Evolutionary conservation across 2,113 vertebrate genomes (phyloP).

Genomic region (Thomomys bottae): DNA sequence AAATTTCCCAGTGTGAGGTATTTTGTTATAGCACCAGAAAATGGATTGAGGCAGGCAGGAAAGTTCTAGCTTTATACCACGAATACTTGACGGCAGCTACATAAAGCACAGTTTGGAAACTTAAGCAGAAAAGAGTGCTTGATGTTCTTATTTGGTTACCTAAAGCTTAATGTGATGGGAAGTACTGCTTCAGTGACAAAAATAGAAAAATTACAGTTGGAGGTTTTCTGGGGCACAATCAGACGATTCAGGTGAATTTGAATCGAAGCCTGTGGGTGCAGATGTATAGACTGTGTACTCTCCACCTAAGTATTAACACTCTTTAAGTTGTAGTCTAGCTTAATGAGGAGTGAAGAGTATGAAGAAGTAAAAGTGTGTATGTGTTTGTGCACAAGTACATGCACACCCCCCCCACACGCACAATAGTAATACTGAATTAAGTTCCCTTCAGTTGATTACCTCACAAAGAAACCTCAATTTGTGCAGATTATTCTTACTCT

Average conservation of each 20-base stretch:
- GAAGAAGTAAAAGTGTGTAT: neutral
- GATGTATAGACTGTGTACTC: neutral
- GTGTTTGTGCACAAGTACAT: neutral
- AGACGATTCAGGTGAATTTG: neutral
- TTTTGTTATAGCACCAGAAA: constrained; percentile 14
- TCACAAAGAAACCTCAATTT: neutral
- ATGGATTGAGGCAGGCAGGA: neutral
- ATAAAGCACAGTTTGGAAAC: neutral
- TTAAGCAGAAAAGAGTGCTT: constrained; percentile 24
- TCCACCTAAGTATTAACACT: neutral
- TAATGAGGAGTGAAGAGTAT: neutral
- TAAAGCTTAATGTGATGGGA: neutral
- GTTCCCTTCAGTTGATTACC: constrained; percentile 14
- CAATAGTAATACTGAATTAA: neutral
- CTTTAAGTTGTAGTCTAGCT: neutral
- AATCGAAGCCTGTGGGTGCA: neutral
- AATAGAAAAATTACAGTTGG: neutral
- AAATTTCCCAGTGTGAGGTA: neutral
- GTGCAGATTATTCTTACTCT: neutral
- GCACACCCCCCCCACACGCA: neutral
- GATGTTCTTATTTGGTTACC: neutral
- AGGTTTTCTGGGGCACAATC: neutral
- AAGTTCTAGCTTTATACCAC: neutral
- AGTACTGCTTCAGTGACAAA: neutral
- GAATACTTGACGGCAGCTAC: neutral